A percentile compares a stretch with the other conserved stretches of the same genome.
phyloP scores from a whole-genome alignment of 1,140 invertebrate species.

The Telenomus remus region DNA sequence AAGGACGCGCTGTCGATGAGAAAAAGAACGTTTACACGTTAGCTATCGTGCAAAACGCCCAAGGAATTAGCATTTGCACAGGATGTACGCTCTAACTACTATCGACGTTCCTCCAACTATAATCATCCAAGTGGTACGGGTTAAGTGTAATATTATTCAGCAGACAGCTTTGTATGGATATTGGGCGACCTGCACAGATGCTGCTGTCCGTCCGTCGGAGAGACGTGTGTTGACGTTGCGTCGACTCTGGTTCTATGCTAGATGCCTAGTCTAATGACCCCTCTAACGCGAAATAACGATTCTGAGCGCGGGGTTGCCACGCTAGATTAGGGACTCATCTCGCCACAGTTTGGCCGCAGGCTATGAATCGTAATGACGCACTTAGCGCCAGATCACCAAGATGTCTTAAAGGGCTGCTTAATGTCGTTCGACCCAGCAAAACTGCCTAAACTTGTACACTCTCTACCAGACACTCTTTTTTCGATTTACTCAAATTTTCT shows the following conservation, averaged over 20 bases:
- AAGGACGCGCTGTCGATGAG: constrained; percentile 45
- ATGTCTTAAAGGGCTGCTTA: constrained; percentile 52
- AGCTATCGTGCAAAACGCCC: constrained; percentile 59
- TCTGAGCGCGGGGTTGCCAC: constrained; percentile 41
- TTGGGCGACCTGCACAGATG: constrained; percentile 72
- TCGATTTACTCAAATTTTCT: too few species aligned
- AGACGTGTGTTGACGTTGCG: constrained; percentile 57
- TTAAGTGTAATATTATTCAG: constrained; percentile 76
- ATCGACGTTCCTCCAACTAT: constrained; percentile 75
- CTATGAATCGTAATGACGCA: constrained; percentile 71
- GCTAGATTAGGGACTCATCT: constrained; percentile 59
- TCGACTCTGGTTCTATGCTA: constrained; percentile 51
- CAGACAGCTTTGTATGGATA: constrained; percentile 75
- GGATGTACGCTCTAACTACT: constrained; percentile 76
- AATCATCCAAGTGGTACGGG: constrained; percentile 73
- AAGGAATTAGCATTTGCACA: constrained; percentile 75
- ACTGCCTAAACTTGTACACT: not conserved
- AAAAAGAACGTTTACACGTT: constrained; percentile 58
- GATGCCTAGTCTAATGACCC: constrained; percentile 61
- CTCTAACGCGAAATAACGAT: constrained; percentile 64
- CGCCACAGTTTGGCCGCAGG: constrained; percentile 59
- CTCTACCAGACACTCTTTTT: not conserved
- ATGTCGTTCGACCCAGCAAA: constrained; percentile 19
- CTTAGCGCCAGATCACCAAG: constrained; percentile 59
- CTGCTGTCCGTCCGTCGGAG: constrained; percentile 66